Percentiles rank a stretch among this genome's conserved stretches.
Conservation (phyloP, 2,797 vertebrate genomes). For the Philypnodon macrostomus region DNA sequence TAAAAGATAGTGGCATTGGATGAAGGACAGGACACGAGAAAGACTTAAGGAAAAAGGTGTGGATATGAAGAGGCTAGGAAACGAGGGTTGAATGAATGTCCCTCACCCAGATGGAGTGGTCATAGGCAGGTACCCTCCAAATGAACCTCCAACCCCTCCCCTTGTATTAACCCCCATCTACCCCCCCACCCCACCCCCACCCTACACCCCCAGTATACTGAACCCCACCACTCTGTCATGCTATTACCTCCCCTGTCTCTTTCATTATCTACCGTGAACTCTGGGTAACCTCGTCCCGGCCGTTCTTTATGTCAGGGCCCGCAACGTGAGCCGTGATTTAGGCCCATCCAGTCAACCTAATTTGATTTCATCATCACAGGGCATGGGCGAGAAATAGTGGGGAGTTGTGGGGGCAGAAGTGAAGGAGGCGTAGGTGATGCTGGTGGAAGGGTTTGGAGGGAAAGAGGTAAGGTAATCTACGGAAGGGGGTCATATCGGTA, state of each 20-base stretch:
- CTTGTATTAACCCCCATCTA: constrained; percentile 73
- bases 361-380: constrained; percentile 82
- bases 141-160: constrained; percentile 78
- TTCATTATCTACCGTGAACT: constrained; percentile 87
- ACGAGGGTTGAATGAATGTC: constrained; percentile 58
- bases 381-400: constrained; percentile 49
- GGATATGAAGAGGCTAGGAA: constrained; percentile 50
- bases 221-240: constrained; percentile 80
- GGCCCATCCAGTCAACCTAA: constrained; percentile 81
- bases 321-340: constrained; percentile 82
- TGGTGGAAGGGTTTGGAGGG: constrained; percentile 44
- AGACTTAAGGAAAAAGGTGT: constrained; percentile 50
- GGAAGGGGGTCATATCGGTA: constrained; percentile 70
- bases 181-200: constrained; percentile 64
- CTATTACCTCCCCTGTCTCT: constrained; percentile 85
- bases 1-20: constrained; percentile 38
- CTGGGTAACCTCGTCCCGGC: constrained; percentile 81
- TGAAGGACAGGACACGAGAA: constrained; percentile 64
- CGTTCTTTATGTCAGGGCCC: constrained; percentile 84
- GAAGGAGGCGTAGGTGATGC: constrained; percentile 44
- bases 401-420: constrained; percentile 35
- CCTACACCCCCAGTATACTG: constrained; percentile 67
- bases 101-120: constrained; percentile 66
- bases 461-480: constrained; percentile 58
- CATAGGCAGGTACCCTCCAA: constrained; percentile 79